phyloP scores from a whole-genome alignment of 2,113 vertebrate genomes.

The Lepidothrix coronata region DNA sequence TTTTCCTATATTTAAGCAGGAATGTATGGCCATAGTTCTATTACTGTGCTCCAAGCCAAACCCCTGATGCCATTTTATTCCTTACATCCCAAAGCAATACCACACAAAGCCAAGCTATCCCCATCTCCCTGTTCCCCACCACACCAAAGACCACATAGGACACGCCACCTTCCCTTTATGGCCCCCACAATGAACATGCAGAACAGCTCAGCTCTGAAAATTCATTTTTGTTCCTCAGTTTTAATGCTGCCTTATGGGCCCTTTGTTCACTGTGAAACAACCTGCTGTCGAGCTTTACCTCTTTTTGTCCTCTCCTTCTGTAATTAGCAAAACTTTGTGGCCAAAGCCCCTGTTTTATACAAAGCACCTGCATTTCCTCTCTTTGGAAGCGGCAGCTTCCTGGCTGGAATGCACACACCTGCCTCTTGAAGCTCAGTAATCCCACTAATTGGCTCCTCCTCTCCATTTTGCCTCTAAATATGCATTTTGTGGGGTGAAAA shows the following conservation, averaged over 20 bases:
- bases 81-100: background rate
- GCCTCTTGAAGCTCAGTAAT: slow-evolving; percentile 59
- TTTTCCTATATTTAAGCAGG: background rate
- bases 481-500: slow-evolving; percentile 41
- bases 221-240: background rate
- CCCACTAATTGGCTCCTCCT: slow-evolving; percentile 55
- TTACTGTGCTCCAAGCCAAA: background rate
- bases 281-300: background rate
- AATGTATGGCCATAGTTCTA: fast-evolving
- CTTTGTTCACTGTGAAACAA: background rate
- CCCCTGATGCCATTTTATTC: background rate
- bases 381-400: background rate
- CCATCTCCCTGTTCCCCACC: background rate
- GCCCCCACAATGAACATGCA: background rate
- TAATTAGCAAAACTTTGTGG: background rate
- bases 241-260: background rate
- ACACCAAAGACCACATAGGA: background rate
- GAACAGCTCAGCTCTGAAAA: background rate
- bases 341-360: background rate
- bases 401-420: slow-evolving; percentile 40
- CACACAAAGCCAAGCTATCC: fast-evolving
- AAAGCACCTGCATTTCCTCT: slow-evolving; percentile 18
- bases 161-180: background rate
- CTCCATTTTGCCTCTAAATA: slow-evolving; percentile 42
- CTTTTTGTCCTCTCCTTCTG: background rate